Percentiles rank a stretch among this genome's conserved stretches.
phyloP scores from a whole-genome alignment of 1,140 invertebrate genomes.

The Orius laevigatus region DNA sequence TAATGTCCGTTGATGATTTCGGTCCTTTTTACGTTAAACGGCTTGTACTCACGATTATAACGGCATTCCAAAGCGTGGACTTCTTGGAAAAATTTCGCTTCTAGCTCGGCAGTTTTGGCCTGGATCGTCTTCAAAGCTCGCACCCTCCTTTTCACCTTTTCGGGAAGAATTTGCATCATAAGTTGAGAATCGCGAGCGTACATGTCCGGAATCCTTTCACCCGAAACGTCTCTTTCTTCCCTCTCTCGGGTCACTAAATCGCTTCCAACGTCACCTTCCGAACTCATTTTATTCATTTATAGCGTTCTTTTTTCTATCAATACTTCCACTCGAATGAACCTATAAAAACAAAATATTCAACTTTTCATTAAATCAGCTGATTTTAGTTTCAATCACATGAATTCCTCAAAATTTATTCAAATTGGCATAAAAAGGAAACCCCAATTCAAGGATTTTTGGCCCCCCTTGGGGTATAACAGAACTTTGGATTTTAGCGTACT shows the following conservation, averaged over 20 bases:
- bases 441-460: too few relatives aligned
- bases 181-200: conserved; percentile 2
- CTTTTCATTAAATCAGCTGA: background rate
- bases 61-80: conserved; percentile 85
- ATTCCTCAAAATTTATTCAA: too few relatives aligned
- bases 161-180: conserved; percentile 37
- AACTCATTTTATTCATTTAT: conserved; percentile 6
- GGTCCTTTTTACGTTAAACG: conserved; percentile 55
- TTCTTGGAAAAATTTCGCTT: conserved; percentile 89
- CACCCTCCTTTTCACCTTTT: conserved; percentile 63
- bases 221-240: background rate
- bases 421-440: too few relatives aligned
- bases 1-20: conserved; percentile 38
- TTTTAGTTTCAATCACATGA: too few relatives aligned
- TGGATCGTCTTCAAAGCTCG: conserved; percentile 88
- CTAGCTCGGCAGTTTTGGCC: conserved; percentile 68
- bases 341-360: background rate
- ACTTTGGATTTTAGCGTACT: too few relatives aligned
- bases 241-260: background rate
- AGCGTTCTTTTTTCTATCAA: background rate
- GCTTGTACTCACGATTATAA: conserved; percentile 68
- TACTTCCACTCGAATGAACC: conserved; percentile 1
- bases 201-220: conserved; percentile 1
- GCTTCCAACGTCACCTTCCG: conserved; percentile 8
- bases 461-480: too few relatives aligned